Evolutionary conservation across 2,113 vertebrate species (phyloP), one percentile per base, ranked within the genome.

Genomic region (Pseudopodoces humilis): DNA sequence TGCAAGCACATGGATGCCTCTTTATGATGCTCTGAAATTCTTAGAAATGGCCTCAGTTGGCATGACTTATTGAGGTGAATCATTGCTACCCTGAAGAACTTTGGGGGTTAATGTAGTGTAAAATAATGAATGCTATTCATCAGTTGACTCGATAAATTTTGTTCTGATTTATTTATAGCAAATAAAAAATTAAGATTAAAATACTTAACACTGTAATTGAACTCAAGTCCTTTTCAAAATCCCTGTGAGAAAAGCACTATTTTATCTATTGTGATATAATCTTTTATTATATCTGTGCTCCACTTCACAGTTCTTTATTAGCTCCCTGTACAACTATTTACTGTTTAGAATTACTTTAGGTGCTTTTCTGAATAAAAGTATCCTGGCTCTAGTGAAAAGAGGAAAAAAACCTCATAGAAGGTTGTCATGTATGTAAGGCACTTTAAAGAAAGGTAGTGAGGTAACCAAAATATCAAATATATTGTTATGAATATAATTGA

Each of bases 241-340:
- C 58, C 80, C 67, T 55, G 33, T 60, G 67, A 94, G 77, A 68
- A 91, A 95, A 85, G 11, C 53, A 58, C 31, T 4, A 6, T 18
- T 94, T 95, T 86, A 82, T 88, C 74, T 94, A 16, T 53, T 65
- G 70, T 65, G 67, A 18, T 91, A 76, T 35, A 87, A 71, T 94
- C 70, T 94, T 94, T 95, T 84, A 47, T 91, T 95, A 60, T 62
- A 79, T 63, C 69, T 82, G 19, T 89, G 6, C 53, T 89, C 15
- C 58, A 80, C 80, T 95, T 90, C 77, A 47, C 37, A 64, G 35
- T 83, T 50, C 86, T 92, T 96, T 94, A 89, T 92, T 95, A 87
- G 46, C 65, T 95, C 55, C 20, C 53, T 88, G 33, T 67, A 77
- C 59, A 93, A 86, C 62, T 94, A 46, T 95, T 97, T 95, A 82